Evolutionary conservation across 2,797 vertebrate genomes (phyloP).

Genomic region (Lithobates pipiens): DNA sequence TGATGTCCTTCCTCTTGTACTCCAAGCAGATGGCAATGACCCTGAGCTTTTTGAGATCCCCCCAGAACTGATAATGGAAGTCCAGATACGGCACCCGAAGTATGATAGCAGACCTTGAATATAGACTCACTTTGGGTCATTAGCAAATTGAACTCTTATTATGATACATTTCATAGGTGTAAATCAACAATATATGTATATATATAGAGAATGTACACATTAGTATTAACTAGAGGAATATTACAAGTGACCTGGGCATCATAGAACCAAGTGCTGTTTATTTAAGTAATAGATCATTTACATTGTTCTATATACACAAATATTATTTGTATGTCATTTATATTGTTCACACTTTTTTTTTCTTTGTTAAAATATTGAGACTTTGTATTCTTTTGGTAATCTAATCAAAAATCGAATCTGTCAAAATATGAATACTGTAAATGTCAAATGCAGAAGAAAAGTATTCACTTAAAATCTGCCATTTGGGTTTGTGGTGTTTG

Average conservation of each 20-base stretch:
- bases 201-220: neutral
- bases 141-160: neutral
- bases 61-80: conserved; percentile 92
- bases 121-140: neutral
- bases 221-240: neutral
- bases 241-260: too few relatives aligned
- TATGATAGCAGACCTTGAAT: conserved; percentile 73
- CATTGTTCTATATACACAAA: too few relatives aligned
- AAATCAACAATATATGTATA: neutral
- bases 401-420: too few relatives aligned
- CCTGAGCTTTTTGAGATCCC: conserved; percentile 96
- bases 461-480: neutral
- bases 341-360: too few relatives aligned
- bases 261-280: too few relatives aligned
- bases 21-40: conserved; percentile 94
- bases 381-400: too few relatives aligned
- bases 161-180: neutral
- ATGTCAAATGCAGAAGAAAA: neutral
- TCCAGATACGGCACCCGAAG: conserved; percentile 94
- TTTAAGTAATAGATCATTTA: too few relatives aligned
- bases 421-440: too few relatives aligned
- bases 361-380: too few relatives aligned
- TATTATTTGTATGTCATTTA: too few relatives aligned
- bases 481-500: neutral
- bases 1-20: conserved; percentile 92